Conservation (phyloP, 1,140 invertebrate species). For the Drosophila kikkawai region DNA sequence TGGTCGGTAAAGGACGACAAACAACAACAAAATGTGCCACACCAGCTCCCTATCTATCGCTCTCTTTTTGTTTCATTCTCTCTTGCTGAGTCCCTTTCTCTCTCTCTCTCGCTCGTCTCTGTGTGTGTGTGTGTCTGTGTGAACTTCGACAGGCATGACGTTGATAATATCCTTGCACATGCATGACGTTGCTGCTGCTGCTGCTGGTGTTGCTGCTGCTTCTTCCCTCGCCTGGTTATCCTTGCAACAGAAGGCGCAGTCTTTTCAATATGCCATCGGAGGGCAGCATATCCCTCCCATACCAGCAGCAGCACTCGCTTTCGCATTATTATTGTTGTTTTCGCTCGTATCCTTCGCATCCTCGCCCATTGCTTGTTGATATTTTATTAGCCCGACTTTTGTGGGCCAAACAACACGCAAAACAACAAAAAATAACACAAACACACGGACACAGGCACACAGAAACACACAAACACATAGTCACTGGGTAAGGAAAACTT, state of each 20-base stretch:
- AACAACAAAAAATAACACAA: slow-evolving; percentile 34
- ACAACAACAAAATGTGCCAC: slow-evolving; percentile 65
- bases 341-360: slow-evolving; percentile 26
- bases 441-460: slow-evolving; percentile 11
- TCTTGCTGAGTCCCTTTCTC: neutral
- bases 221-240: slow-evolving; percentile 50
- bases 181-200: slow-evolving; percentile 74
- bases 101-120: neutral
- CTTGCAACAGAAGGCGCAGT: slow-evolving; percentile 62
- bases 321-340: slow-evolving; percentile 53
- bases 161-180: slow-evolving; percentile 83
- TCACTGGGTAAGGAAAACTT: slow-evolving; percentile 47
- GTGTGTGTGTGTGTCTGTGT: slow-evolving; percentile 36
- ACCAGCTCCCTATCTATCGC: slow-evolving; percentile 27
- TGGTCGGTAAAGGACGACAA: slow-evolving; percentile 53
- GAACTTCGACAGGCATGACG: slow-evolving; percentile 76
- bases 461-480: slow-evolving; percentile 13
- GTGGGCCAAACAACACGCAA: slow-evolving; percentile 48
- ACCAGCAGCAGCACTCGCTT: slow-evolving; percentile 44
- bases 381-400: slow-evolving; percentile 73
- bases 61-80: slow-evolving; percentile 4
- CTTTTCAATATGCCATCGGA: slow-evolving; percentile 62
- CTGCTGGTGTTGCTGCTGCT: slow-evolving; percentile 21
- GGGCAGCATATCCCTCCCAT: slow-evolving; percentile 17
- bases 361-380: slow-evolving; percentile 70